These are phyloP conservation scores for Terrapene triunguis DNA, from an alignment of 2,113 vertebrate species.

Conservation along the genomic window DNA sequence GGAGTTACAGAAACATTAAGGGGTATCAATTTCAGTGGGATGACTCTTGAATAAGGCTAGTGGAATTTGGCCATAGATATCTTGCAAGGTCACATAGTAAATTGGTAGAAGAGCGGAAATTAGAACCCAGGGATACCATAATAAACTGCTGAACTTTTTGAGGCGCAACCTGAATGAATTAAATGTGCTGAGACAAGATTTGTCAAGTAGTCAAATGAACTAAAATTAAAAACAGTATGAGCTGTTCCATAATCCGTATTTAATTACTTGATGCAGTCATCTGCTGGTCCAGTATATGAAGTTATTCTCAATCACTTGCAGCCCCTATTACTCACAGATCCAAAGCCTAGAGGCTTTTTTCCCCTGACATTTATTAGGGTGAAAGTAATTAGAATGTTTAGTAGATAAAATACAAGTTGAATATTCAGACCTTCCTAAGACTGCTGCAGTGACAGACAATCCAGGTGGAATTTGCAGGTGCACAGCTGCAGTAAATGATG, in stretches of 20 bases:
- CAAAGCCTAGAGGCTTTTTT: conserved; percentile 25
- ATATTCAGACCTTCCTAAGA: conserved; percentile 48
- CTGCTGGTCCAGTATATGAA: conserved; percentile 48
- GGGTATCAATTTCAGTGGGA: background rate
- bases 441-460: conserved; percentile 38
- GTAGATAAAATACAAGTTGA: conserved; percentile 50
- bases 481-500: conserved; percentile 52
- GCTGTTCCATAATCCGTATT: conserved; percentile 70
- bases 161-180: conserved; percentile 42
- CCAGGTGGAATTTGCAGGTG: conserved; percentile 57
- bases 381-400: conserved; percentile 62
- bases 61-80: background rate
- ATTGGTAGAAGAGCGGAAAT: background rate
- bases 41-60: background rate
- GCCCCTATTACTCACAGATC: conserved; percentile 28
- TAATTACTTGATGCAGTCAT: conserved; percentile 68
- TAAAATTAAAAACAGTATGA: conserved; percentile 58
- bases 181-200: conserved; percentile 38
- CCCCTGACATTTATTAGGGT: conserved; percentile 56
- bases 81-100: background rate
- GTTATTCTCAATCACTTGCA: conserved; percentile 58
- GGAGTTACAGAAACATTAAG: background rate
- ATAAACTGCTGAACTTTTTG: background rate
- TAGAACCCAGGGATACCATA: background rate
- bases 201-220: conserved; percentile 51